Conservation (phyloP, 2,888 invertebrate species). For the Apamea sordens region DNA sequence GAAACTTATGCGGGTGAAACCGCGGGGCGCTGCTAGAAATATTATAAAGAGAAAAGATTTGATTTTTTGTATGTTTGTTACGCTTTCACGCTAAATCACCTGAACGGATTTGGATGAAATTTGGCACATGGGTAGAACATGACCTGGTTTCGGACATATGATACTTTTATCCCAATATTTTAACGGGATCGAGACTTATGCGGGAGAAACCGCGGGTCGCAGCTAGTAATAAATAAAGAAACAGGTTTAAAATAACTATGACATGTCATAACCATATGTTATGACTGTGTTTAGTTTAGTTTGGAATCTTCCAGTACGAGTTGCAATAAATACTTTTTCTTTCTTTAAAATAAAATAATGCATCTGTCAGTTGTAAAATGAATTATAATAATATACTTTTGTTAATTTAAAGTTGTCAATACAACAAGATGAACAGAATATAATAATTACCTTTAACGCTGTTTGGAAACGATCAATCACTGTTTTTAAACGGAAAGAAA, state of each 20-base stretch:
- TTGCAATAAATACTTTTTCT: too few relatives aligned
- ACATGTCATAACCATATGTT: too few relatives aligned
- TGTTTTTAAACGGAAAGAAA: constrained; percentile 37
- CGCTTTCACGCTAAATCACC: background rate
- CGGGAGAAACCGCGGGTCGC: background rate
- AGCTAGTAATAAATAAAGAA: background rate
- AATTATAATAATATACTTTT: constrained; percentile 12
- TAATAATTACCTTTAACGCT: constrained; percentile 25
- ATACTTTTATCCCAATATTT: background rate
- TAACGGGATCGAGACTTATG: background rate
- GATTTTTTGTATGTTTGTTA: too few relatives aligned
- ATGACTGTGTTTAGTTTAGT: too few relatives aligned
- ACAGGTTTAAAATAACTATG: background rate
- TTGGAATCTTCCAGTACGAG: too few relatives aligned
- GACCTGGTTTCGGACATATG: background rate
- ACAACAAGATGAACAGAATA: constrained; percentile 8
- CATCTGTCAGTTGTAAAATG: background rate
- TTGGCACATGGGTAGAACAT: background rate
- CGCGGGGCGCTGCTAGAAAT: too few relatives aligned
- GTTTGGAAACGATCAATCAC: constrained; percentile 49
- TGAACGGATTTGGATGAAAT: background rate
- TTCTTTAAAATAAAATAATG: background rate
- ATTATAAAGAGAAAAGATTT: too few relatives aligned
- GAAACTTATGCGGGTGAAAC: too few relatives aligned
- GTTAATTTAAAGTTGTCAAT: constrained; percentile 33